These are phyloP conservation scores for Battus philenor DNA, from an alignment of 1,140 invertebrate genomes.

Conservation along the genomic window DNA sequence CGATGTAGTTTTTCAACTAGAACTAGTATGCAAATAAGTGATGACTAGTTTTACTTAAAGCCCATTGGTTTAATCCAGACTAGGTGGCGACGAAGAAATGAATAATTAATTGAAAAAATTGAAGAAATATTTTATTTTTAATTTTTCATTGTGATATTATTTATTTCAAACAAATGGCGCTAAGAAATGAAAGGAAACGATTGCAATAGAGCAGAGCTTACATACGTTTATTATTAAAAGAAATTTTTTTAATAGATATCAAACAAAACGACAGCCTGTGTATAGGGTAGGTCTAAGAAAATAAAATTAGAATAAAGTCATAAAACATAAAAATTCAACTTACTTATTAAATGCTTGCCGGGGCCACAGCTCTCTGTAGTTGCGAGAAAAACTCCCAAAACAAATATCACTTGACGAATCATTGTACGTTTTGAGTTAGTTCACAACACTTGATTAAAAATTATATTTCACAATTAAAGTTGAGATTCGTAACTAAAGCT, in stretches of 20 bases:
- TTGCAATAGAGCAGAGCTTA: too few species aligned
- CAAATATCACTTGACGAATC: slow-evolving; percentile 71
- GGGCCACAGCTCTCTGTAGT: slow-evolving; percentile 65
- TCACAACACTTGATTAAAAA: slow-evolving; percentile 68
- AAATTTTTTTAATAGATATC: too few species aligned
- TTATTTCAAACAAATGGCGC: too few species aligned
- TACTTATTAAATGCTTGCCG: slow-evolving; percentile 64
- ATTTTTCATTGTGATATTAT: too few species aligned
- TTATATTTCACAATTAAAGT: slow-evolving; percentile 45
- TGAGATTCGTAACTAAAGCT: slow-evolving; percentile 70
- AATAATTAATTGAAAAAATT: too few species aligned
- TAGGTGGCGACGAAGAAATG: slow-evolving; percentile 55
- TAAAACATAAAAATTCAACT: slow-evolving; percentile 25
- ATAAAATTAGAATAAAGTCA: too few species aligned
- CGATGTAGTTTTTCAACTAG: slow-evolving; percentile 36
- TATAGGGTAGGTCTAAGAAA: too few species aligned
- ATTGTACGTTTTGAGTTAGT: slow-evolving; percentile 48
- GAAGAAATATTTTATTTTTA: too few species aligned
- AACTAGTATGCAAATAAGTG: slow-evolving; percentile 56
- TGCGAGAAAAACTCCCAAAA: slow-evolving; percentile 59
- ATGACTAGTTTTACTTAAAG: slow-evolving; percentile 37
- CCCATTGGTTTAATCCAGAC: slow-evolving; percentile 50
- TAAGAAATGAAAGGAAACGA: too few species aligned
- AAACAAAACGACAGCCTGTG: too few species aligned
- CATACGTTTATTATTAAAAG: too few species aligned